A percentile compares a stretch with the other conserved stretches of the same genome.
Evolutionary conservation across 2,113 vertebrate genomes (phyloP).

Genomic region (Crotophaga sulcirostris): DNA sequence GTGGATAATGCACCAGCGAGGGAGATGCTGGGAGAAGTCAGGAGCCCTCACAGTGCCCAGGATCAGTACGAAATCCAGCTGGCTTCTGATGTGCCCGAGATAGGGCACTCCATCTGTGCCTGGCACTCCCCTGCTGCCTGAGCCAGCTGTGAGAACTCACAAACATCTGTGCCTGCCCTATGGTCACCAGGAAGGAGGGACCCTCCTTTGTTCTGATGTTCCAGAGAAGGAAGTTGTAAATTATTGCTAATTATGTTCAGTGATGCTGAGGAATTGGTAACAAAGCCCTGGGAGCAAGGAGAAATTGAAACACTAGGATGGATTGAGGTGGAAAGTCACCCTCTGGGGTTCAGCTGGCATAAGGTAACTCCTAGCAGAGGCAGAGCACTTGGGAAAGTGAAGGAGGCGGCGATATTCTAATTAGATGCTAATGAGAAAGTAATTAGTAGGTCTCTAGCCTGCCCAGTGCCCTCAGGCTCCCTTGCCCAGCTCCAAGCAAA

Average conservation of each 20-base stretch:
- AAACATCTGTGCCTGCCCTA: not conserved
- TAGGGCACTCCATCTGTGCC: not conserved
- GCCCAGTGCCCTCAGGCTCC: not conserved
- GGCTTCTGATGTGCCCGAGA: not conserved
- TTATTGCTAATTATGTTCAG: not conserved
- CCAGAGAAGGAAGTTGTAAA: not conserved
- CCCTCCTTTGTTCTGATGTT: not conserved
- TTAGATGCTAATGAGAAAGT: not conserved
- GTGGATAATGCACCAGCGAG: accelerated
- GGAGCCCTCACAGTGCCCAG: not conserved
- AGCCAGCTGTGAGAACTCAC: conserved; percentile 9
- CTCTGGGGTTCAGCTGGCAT: not conserved
- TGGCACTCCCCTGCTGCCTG: not conserved
- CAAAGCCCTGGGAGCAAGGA: not conserved
- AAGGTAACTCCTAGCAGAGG: not conserved
- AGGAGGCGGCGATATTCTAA: not conserved
- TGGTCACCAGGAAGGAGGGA: not conserved
- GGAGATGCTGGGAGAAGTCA: not conserved
- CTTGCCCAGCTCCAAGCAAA: not conserved
- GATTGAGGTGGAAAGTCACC: not conserved
- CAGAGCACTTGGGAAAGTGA: not conserved
- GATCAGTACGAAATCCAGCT: not conserved
- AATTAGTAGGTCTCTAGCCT: not conserved
- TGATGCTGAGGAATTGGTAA: not conserved
- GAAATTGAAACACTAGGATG: not conserved